A percentile compares a stretch with the other conserved stretches of the same genome.
phyloP scores from a whole-genome alignment of 2,888 invertebrate genomes.

The Psylliodes chrysocephalus region DNA sequence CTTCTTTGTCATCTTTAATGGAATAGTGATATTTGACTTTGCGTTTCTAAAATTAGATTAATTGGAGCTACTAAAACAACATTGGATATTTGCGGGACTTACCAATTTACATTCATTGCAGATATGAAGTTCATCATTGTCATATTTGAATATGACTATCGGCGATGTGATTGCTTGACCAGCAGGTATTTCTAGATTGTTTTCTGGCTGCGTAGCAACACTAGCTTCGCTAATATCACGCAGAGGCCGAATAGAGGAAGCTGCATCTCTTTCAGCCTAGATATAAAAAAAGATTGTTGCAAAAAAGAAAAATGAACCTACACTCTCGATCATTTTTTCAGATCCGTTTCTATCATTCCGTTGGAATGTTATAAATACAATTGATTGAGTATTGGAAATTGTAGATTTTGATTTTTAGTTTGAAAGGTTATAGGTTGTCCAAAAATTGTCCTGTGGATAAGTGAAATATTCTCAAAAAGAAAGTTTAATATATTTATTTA shows the following conservation, averaged over 20 bases:
- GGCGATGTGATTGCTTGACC: constrained; percentile 33
- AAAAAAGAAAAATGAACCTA: too few relatives aligned
- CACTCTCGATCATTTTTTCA: too few relatives aligned
- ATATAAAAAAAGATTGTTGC: too few relatives aligned
- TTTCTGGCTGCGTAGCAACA: constrained; percentile 51
- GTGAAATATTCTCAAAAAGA: too few relatives aligned
- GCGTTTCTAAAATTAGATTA: constrained; percentile 56
- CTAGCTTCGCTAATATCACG: constrained; percentile 57
- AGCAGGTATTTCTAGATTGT: constrained; percentile 33
- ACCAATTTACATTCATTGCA: constrained; percentile 66
- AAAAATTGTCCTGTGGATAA: too few relatives aligned
- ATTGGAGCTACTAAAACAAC: constrained; percentile 12
- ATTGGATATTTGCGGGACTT: constrained; percentile 39
- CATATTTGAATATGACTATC: constrained; percentile 50
- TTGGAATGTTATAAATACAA: too few relatives aligned
- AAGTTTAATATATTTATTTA: too few relatives aligned
- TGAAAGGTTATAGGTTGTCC: too few relatives aligned
- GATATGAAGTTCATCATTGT: constrained; percentile 56
- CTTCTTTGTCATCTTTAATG: constrained; percentile 62
- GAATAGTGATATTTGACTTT: constrained; percentile 61
- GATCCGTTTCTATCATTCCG: too few relatives aligned
- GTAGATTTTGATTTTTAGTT: too few relatives aligned
- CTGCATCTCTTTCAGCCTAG: constrained; percentile 72
- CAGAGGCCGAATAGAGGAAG: constrained; percentile 58
- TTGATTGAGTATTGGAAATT: too few relatives aligned